Percentiles rank a stretch among this genome's conserved stretches.
phyloP scores from a whole-genome alignment of 2,113 vertebrate species.

The Aegotheles bennettii region DNA sequence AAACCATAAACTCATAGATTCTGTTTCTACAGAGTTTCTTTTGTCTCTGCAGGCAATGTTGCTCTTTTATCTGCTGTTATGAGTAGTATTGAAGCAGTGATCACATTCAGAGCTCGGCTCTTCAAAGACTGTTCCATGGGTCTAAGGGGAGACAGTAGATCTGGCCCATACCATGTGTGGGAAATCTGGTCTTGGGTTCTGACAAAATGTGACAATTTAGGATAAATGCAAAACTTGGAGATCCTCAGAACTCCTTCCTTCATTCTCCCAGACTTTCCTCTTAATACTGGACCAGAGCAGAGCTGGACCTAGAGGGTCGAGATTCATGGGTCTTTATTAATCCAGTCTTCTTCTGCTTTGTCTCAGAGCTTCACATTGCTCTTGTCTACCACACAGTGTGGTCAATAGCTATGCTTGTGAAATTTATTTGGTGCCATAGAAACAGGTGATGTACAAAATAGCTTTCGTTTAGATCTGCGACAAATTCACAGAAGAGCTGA shows the following conservation, averaged over 20 bases:
- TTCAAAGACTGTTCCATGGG: background rate
- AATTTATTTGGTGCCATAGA: background rate
- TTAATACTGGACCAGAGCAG: background rate
- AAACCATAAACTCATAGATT: background rate
- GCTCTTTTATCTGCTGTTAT: background rate
- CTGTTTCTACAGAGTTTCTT: background rate
- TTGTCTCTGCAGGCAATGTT: background rate
- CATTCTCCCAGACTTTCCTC: background rate
- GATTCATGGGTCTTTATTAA: background rate
- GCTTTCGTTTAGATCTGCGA: background rate
- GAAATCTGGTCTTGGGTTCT: background rate
- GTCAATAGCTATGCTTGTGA: background rate
- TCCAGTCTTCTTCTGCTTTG: background rate
- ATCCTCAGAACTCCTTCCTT: background rate
- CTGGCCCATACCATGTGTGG: rapidly evolving
- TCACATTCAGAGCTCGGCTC: background rate
- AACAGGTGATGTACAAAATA: background rate
- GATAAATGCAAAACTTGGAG: background rate
- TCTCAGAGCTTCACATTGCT: background rate
- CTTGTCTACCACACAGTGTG: background rate
- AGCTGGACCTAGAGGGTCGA: background rate
- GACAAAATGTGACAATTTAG: background rate
- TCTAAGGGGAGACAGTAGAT: background rate
- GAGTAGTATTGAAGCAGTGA: background rate
- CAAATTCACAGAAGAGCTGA: background rate